phyloP scores from a whole-genome alignment of 1,140 invertebrate species.

The Tetramorium parvispinum region DNA sequence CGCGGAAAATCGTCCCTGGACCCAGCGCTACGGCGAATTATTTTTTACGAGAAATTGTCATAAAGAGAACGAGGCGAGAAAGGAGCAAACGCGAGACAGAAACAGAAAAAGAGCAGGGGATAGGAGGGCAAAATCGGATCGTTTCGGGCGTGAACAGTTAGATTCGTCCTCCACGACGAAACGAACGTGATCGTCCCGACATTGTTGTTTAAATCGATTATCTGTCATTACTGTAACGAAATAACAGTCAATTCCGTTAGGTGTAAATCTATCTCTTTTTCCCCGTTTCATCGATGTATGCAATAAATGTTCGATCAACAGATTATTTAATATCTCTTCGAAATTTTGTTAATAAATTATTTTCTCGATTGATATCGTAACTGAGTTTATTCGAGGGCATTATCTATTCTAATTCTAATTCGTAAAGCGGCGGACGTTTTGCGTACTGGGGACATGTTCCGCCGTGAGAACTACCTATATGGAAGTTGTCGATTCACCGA shows the following conservation, averaged over 20 bases:
- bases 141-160: slow-evolving; percentile 64
- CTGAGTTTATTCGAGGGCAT: slow-evolving; percentile 35
- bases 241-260: slow-evolving; percentile 69
- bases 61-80: slow-evolving; percentile 1
- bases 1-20: slow-evolving; percentile 61
- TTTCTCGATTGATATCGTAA: slow-evolving; percentile 57
- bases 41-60: slow-evolving; percentile 65
- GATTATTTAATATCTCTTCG: slow-evolving; percentile 64
- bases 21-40: slow-evolving; percentile 59
- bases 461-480: slow-evolving; percentile 12
- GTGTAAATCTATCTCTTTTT: slow-evolving; percentile 66
- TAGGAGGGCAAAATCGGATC: slow-evolving; percentile 58
- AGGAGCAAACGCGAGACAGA: slow-evolving; percentile 14
- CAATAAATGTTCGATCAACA: slow-evolving; percentile 76
- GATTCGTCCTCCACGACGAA: slow-evolving; percentile 42
- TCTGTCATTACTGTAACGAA: slow-evolving; percentile 71
- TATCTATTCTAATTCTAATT: slow-evolving; percentile 22
- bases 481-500: slow-evolving; percentile 17
- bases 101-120: neutral
- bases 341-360: slow-evolving; percentile 59
- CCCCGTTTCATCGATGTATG: slow-evolving; percentile 71
- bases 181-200: slow-evolving; percentile 55
- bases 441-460: slow-evolving; percentile 7
- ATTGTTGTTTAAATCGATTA: slow-evolving; percentile 65
- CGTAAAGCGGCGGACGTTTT: slow-evolving; percentile 37